These are phyloP conservation scores for Muntiacus reevesi DNA, from an alignment of 2,113 vertebrate genomes.

Conservation along the genomic window DNA sequence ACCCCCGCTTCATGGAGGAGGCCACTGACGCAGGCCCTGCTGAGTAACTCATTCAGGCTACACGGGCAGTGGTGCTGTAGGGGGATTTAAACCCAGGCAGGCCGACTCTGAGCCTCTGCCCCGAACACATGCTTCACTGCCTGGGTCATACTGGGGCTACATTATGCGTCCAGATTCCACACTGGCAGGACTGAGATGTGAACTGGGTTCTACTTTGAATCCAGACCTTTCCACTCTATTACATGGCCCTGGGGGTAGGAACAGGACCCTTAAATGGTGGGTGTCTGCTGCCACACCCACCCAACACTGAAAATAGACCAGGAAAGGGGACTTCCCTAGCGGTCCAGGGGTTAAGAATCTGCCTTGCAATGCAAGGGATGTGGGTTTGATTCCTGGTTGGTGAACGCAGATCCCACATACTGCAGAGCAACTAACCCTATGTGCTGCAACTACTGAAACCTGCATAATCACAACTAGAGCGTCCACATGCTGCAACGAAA, in stretches of 20 bases:
- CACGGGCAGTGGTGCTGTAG: not conserved
- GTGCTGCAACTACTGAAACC: not conserved
- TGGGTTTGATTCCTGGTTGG: not conserved
- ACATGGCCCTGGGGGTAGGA: not conserved
- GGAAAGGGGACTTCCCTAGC: not conserved
- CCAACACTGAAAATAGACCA: not conserved
- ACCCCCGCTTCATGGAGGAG: conserved; percentile 56
- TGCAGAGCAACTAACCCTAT: accelerated
- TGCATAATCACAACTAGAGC: not conserved
- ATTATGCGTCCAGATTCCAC: not conserved
- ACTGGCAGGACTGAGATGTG: not conserved
- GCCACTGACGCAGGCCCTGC: conserved; percentile 62
- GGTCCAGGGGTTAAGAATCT: not conserved
- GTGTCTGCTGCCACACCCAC: not conserved
- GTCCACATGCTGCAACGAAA: accelerated
- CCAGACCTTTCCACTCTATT: not conserved
- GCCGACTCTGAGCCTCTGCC: not conserved
- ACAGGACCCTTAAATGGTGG: not conserved
- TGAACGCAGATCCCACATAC: not conserved
- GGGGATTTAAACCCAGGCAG: not conserved
- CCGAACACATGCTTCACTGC: not conserved
- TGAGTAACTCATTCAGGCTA: conserved; percentile 64
- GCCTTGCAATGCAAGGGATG: not conserved
- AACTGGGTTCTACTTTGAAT: not conserved
- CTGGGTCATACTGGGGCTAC: not conserved